Conservation (phyloP, 2,797 vertebrate genomes). For the Phrynocephalus vlangalii region DNA sequence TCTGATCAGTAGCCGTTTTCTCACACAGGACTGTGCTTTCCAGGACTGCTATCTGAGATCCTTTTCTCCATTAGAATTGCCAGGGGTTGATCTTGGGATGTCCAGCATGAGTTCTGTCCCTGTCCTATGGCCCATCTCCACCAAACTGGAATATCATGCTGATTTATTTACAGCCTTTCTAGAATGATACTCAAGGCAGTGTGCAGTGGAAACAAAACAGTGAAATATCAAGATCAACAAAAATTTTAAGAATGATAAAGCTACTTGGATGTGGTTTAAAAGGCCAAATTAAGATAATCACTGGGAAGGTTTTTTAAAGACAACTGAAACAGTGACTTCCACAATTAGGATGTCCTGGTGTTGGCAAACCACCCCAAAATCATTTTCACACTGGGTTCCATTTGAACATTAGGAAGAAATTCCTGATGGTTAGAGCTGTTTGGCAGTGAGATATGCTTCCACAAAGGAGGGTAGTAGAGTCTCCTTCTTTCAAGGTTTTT, state of each 20-base stretch:
- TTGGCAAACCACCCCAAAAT: neutral
- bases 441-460: too few relatives aligned
- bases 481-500: too few relatives aligned
- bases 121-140: neutral
- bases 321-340: neutral
- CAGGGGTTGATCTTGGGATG: neutral
- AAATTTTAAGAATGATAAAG: too few relatives aligned
- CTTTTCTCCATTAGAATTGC: neutral
- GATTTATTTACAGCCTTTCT: neutral
- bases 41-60: neutral
- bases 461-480: too few relatives aligned
- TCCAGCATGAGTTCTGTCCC: neutral
- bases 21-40: neutral
- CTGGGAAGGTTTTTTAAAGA: neutral
- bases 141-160: neutral
- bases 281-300: neutral
- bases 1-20: neutral
- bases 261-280: neutral
- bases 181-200: too few relatives aligned
- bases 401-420: too few relatives aligned
- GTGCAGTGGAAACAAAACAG: too few relatives aligned
- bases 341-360: neutral
- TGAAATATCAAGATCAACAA: too few relatives aligned
- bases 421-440: too few relatives aligned
- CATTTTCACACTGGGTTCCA: neutral